Evolutionary conservation across 2,113 vertebrate species (phyloP).

Genomic region (Halichoeres trimaculatus): DNA sequence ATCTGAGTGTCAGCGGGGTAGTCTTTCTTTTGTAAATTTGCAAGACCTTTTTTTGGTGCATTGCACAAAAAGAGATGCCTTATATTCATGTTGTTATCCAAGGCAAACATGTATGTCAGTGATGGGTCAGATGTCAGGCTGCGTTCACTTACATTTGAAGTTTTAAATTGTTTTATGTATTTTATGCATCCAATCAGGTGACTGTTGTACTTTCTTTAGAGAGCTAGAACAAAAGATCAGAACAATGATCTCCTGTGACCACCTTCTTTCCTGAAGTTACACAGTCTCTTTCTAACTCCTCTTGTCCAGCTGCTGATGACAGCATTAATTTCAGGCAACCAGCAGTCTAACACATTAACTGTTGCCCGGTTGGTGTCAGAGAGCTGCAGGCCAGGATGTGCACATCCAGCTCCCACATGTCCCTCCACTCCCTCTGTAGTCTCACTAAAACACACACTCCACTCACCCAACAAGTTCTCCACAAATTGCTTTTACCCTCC

Average conservation of each 20-base stretch:
- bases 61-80: not conserved
- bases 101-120: slow-evolving; percentile 26
- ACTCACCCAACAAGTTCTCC: slow-evolving; percentile 89
- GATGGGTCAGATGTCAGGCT: slow-evolving; percentile 6
- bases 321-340: slow-evolving; percentile 88
- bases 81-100: slow-evolving; percentile 17
- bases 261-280: slow-evolving; percentile 24
- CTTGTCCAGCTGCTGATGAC: slow-evolving; percentile 88
- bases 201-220: not conserved
- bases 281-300: slow-evolving; percentile 78
- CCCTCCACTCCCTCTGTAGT: slow-evolving; percentile 51
- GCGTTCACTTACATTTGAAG: not conserved
- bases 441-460: slow-evolving; percentile 78
- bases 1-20: slow-evolving; percentile 56
- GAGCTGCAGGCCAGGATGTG: slow-evolving; percentile 55
- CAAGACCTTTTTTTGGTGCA: slow-evolving; percentile 18
- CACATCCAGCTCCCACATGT: slow-evolving; percentile 39
- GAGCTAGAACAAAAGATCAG: not conserved
- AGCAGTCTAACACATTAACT: slow-evolving; percentile 88
- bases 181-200: not conserved
- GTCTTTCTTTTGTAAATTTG: slow-evolving; percentile 60
- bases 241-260: not conserved
- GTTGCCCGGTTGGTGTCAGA: slow-evolving; percentile 86
- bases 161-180: not conserved
- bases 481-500: slow-evolving; percentile 92